Evolutionary conservation across 1,140 invertebrate species (phyloP).

Genomic region (Cephus cinctus): DNA sequence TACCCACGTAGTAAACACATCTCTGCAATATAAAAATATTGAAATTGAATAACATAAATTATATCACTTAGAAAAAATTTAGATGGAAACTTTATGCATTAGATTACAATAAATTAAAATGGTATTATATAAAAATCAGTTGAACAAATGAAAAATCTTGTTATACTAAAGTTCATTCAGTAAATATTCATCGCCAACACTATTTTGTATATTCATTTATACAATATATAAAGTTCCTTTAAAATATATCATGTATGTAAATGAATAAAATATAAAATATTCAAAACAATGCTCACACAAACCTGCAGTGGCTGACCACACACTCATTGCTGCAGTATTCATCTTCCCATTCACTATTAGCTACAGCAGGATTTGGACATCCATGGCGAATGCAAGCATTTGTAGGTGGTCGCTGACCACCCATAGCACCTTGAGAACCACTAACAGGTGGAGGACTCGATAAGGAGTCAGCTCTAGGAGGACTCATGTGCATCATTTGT

Average conservation of each 20-base stretch:
- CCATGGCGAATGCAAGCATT: slow-evolving; percentile 84
- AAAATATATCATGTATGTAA: no score
- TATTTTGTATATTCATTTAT: no score
- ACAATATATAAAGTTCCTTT: no score
- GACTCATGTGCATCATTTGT: slow-evolving; percentile 52
- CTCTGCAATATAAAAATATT: slow-evolving; percentile 61
- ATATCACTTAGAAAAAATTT: no score
- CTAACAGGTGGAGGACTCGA: slow-evolving; percentile 44
- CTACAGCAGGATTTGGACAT: slow-evolving; percentile 86
- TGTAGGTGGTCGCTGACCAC: slow-evolving; percentile 54
- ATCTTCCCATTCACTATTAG: slow-evolving; percentile 94
- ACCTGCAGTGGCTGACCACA: slow-evolving; percentile 94
- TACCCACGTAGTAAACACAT: slow-evolving; percentile 89
- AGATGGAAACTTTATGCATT: no score
- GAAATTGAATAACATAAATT: slow-evolving; percentile 7
- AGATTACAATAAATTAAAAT: no score
- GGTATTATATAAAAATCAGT: no score
- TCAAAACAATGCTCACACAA: slow-evolving; percentile 37
- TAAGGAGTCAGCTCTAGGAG: slow-evolving; percentile 43
- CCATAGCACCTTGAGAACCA: slow-evolving; percentile 48
- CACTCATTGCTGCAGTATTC: slow-evolving; percentile 98
- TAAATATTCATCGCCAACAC: no score
- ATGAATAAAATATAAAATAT: slow-evolving; percentile 9
- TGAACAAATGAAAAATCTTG: no score
- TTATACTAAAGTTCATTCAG: no score